A percentile compares a stretch with the other conserved stretches of the same genome.
phyloP scores from a whole-genome alignment of 30 jellyfish, hydroid and myxozoan genomes.

The Haliclystus octoradiatus region DNA sequence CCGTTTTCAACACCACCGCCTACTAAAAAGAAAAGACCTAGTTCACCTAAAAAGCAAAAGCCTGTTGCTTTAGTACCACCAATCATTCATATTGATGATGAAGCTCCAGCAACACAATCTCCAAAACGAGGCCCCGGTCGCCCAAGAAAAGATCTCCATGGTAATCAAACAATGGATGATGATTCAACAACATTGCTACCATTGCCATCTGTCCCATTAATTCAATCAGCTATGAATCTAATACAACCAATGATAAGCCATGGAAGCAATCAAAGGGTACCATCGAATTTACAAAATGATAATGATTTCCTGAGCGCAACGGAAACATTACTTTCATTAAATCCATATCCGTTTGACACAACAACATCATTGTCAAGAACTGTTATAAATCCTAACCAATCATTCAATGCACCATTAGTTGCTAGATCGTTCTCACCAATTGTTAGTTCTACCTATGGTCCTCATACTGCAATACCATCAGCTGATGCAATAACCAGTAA shows the following conservation, averaged over 20 bases:
- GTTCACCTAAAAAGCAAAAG: slow-evolving; percentile 38
- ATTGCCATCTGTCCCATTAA: not conserved
- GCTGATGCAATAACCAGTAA: too few relatives aligned
- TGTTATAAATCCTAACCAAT: not conserved
- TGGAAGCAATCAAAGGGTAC: not conserved
- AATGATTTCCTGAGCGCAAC: not conserved
- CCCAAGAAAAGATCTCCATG: not conserved
- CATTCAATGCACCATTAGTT: not conserved
- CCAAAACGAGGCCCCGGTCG: not conserved
- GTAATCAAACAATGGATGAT: not conserved
- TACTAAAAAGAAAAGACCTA: slow-evolving; percentile 10
- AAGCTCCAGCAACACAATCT: not conserved
- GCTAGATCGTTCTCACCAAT: not conserved
- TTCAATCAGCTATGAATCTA: not conserved
- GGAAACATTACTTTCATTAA: not conserved
- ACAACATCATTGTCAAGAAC: not conserved
- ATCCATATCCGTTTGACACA: not conserved
- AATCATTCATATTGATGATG: slow-evolving; percentile 38
- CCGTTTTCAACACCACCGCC: not conserved
- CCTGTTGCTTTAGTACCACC: slow-evolving; percentile 98
- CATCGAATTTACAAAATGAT: not conserved
- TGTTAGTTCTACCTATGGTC: not conserved
- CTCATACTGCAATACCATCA: too few relatives aligned
- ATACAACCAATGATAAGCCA: not conserved
- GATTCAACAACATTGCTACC: not conserved